Conservation (phyloP, 1,140 invertebrate genomes). For the Eubasilissa regina region DNA sequence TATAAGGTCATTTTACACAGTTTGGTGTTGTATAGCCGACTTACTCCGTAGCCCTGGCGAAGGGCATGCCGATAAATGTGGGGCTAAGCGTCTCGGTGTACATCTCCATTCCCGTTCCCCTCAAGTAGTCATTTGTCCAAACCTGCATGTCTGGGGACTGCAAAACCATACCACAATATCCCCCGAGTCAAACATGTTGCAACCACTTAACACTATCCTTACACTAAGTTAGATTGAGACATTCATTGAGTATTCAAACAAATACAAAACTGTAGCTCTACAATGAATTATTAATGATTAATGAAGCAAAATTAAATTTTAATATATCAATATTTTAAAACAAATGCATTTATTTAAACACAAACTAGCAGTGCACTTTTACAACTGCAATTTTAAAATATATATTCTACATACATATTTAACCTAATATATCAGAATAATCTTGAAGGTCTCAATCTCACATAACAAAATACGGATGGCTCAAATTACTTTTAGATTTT, state of each 20-base stretch:
- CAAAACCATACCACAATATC: constrained; percentile 58
- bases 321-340: constrained; percentile 29
- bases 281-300: constrained; percentile 20
- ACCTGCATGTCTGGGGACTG: constrained; percentile 94
- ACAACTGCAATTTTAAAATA: background rate
- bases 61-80: constrained; percentile 97
- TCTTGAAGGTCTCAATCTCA: constrained; percentile 38
- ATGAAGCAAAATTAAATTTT: constrained; percentile 31
- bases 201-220: constrained; percentile 18
- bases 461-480: constrained; percentile 18
- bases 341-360: background rate
- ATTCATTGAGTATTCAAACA: constrained; percentile 44
- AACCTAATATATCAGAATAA: constrained; percentile 16
- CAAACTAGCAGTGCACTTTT: background rate
- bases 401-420: background rate
- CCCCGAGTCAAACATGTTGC: constrained; percentile 23
- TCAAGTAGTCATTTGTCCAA: constrained; percentile 99
- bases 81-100: constrained; percentile 98
- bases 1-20: constrained; percentile 34
- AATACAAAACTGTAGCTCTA: constrained; percentile 30
- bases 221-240: constrained; percentile 42
- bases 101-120: constrained; percentile 99
- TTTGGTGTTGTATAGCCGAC: constrained; percentile 70
- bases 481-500: constrained; percentile 31
- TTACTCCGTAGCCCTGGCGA: constrained; percentile 98